A percentile compares a stretch with the other conserved stretches of the same genome.
Evolutionary conservation across 2,797 vertebrate genomes (phyloP).

Genomic region (Neosalanx taihuensis): DNA sequence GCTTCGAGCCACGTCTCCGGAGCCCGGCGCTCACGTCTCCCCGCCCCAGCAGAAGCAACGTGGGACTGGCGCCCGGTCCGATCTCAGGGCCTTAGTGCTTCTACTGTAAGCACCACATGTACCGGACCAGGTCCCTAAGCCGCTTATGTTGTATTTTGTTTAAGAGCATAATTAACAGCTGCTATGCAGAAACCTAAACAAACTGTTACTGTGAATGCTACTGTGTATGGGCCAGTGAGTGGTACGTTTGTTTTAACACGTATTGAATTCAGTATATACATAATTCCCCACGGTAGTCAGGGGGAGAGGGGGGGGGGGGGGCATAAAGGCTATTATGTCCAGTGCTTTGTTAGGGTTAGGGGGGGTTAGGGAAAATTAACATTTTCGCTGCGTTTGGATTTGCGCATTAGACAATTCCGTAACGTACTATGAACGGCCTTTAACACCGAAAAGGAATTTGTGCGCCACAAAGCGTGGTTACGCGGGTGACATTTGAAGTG

Average conservation of each 20-base stretch:
- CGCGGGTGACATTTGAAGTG: slow-evolving; percentile 55
- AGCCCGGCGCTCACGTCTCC: no score
- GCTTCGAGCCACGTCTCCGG: no score
- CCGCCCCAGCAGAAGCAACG: no score
- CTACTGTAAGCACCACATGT: no score
- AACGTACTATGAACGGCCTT: slow-evolving; percentile 30
- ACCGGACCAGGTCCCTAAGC: no score
- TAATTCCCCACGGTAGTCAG: background rate
- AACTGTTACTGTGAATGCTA: background rate
- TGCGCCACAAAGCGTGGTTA: slow-evolving; percentile 50
- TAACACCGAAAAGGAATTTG: slow-evolving; percentile 44
- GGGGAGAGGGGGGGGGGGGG: no score
- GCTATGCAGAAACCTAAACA: background rate
- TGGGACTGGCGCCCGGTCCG: no score
- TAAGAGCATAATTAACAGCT: background rate
- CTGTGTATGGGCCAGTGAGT: background rate
- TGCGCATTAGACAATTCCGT: slow-evolving; percentile 27
- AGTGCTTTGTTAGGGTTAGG: background rate
- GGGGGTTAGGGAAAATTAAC: background rate
- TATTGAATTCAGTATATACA: background rate
- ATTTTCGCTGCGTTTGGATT: slow-evolving; percentile 20
- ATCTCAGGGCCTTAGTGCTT: no score
- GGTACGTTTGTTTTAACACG: background rate
- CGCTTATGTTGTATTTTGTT: no score
- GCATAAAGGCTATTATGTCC: background rate